Base-by-base conservation (phyloP, 2,113 vertebrate species). In the Sialia sialis region DNA sequence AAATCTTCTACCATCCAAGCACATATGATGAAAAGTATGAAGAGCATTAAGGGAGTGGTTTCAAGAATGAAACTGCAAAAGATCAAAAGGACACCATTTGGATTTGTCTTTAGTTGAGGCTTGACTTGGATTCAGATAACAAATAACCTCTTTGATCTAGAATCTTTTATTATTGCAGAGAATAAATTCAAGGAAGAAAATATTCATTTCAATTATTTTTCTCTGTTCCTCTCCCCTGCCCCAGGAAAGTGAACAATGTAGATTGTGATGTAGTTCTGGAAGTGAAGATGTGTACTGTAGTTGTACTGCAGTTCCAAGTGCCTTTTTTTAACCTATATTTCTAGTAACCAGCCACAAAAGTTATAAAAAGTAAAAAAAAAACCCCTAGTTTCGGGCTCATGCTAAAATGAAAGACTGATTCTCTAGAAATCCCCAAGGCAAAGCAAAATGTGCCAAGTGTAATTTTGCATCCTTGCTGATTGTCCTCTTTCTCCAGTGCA, bases 331-430 rank as follows among this genome's bases (percentile, higher is more conserved):
- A 34, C 21, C 23, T 7, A 1, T 62, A 58, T 89, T 90, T 96
- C 80, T 72, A 92, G 44, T 69, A 84, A 84, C 22, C 9, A 79
- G 49, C 34, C 74, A 83, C 84, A 85, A 74, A 79, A 91, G 73
- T 74, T 91, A 76, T 64, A 79, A 63, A 60, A n/a, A 78, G 25
- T 60, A 10, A 8, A 80, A 79, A 84, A 91, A 32, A 89, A 44
- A 25, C 2, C 0, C 6, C 13, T 73, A 49, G 44, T 13, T 63
- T 92, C 89, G 38, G 49, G 18, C 23, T 89, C 7, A 73, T 49
- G 26, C 21, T 91, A 30, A 95, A 95, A 94, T 94, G 81, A 96
- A 87, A 95, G 87, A 72, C 77, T 79, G 54, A 82, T 76, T 91
- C 75, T 95, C 81, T 94, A 91, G 87, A 89, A 89, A 90, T 46